Conservation (phyloP, 2,888 invertebrate species). For the Brenthis ino region DNA sequence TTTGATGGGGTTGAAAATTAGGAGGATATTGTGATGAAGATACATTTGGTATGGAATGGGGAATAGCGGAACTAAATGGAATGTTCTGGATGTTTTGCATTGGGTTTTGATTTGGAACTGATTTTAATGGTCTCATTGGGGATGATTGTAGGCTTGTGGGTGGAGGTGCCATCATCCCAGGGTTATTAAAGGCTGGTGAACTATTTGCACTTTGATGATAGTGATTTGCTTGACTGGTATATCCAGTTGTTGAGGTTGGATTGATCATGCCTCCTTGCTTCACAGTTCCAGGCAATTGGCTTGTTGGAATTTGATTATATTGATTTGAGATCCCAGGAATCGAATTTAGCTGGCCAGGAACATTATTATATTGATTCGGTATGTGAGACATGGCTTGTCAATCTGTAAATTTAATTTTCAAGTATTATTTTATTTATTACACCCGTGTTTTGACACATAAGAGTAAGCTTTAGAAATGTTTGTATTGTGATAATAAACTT, state of each 20-base stretch:
- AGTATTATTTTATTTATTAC: slow-evolving; percentile 21
- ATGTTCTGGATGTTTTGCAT: slow-evolving; percentile 53
- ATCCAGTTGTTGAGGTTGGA: slow-evolving; percentile 47
- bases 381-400: slow-evolving; percentile 75
- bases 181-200: slow-evolving; percentile 73
- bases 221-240: slow-evolving; percentile 59
- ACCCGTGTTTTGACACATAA: slow-evolving; percentile 15
- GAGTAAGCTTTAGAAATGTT: slow-evolving; percentile 47
- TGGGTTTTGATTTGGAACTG: slow-evolving; percentile 49
- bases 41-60: slow-evolving; percentile 50
- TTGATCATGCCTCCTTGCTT: slow-evolving; percentile 74
- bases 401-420: slow-evolving; percentile 63
- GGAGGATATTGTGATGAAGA: slow-evolving; percentile 56
- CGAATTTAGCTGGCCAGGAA: slow-evolving; percentile 58
- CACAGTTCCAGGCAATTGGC: slow-evolving; percentile 61
- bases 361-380: slow-evolving; percentile 68
- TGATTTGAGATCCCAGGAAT: slow-evolving; percentile 58
- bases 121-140: slow-evolving; percentile 52
- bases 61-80: slow-evolving; percentile 53
- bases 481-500: slow-evolving; percentile 59
- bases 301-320: slow-evolving; percentile 59
- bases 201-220: slow-evolving; percentile 68
- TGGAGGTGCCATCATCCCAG: slow-evolving; percentile 59
- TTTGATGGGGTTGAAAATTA: slow-evolving; percentile 59
- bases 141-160: slow-evolving; percentile 57